A percentile compares a stretch with the other conserved stretches of the same genome.
Evolutionary conservation across 2,797 vertebrate genomes (phyloP).

Genomic region (Notoglanidium macrostoma): DNA sequence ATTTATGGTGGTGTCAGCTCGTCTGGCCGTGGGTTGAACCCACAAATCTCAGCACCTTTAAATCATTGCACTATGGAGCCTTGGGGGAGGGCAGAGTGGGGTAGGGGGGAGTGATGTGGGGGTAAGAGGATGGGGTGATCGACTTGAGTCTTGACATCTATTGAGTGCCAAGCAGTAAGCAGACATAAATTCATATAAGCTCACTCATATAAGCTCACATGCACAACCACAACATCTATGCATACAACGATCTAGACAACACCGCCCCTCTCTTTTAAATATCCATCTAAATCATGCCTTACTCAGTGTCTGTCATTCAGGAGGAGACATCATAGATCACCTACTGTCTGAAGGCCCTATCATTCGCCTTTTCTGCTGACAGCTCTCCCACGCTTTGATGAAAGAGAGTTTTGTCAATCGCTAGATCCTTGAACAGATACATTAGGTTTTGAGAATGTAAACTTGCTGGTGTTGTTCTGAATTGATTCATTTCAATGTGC

Average conservation of each 20-base stretch:
- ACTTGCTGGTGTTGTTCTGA: conserved; percentile 38
- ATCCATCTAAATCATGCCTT: conserved; percentile 70
- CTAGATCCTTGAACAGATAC: conserved; percentile 53
- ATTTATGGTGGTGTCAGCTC: conserved; percentile 69
- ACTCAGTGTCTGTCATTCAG: conserved; percentile 64
- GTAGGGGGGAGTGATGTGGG: conserved; percentile 23
- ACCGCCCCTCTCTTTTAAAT: conserved; percentile 69
- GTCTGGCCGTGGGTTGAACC: conserved; percentile 71
- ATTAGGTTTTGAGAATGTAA: conserved; percentile 55
- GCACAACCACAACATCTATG: conserved; percentile 46
- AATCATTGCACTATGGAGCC: conserved; percentile 65
- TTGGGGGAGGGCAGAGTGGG: conserved; percentile 42
- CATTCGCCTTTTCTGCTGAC: conserved; percentile 60
- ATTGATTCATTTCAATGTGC: conserved; percentile 50
- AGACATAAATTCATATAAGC: conserved; percentile 53
- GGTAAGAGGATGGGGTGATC: conserved; percentile 40
- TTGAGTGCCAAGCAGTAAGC: conserved; percentile 45
- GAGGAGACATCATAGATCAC: conserved; percentile 68
- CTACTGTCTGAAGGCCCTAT: conserved; percentile 55
- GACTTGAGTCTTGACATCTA: conserved; percentile 58
- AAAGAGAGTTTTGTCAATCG: conserved; percentile 58
- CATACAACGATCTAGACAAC: conserved; percentile 57
- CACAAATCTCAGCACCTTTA: conserved; percentile 71
- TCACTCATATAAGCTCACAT: conserved; percentile 27
- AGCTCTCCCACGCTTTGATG: conserved; percentile 62